Conservation (phyloP, 1,140 invertebrate species). For the Halesus radiatus region DNA sequence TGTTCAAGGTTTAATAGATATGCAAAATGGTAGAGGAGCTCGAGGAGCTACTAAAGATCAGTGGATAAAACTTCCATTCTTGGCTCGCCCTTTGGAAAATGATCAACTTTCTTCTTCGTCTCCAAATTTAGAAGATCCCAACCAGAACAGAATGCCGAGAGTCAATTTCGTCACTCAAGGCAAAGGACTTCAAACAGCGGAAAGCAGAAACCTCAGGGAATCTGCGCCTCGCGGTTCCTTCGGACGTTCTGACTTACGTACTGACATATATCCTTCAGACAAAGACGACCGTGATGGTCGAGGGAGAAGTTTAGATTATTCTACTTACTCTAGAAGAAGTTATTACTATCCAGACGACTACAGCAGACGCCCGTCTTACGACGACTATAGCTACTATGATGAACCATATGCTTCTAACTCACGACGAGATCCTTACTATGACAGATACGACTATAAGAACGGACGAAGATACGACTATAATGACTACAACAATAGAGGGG, state of each 20-base stretch:
- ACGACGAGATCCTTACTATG: conserved; percentile 58
- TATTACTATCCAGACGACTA: conserved; percentile 67
- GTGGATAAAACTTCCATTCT: conserved; percentile 68
- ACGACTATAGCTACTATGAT: conserved; percentile 65
- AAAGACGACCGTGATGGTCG: conserved; percentile 59
- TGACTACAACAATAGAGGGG: conserved; percentile 51
- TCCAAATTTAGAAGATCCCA: conserved; percentile 66
- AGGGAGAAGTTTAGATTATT: conserved; percentile 62
- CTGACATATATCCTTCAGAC: conserved; percentile 65
- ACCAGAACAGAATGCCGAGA: conserved; percentile 65
- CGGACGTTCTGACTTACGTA: conserved; percentile 61
- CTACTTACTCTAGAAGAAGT: conserved; percentile 67
- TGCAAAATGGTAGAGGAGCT: conserved; percentile 65
- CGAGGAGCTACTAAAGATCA: conserved; percentile 64
- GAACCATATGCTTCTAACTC: conserved; percentile 61
- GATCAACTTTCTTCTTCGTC: conserved; percentile 63
- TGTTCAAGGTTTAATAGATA: conserved; percentile 66
- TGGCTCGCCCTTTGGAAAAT: conserved; percentile 60
- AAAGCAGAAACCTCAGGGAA: conserved; percentile 68
- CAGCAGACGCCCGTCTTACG: conserved; percentile 60
- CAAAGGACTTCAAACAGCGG: conserved; percentile 66
- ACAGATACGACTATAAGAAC: conserved; percentile 63
- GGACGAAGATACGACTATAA: conserved; percentile 52
- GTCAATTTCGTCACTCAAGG: conserved; percentile 70
- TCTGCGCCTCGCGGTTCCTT: conserved; percentile 58